Conservation (phyloP, 2,888 invertebrate genomes). For the Lysandra coridon region DNA sequence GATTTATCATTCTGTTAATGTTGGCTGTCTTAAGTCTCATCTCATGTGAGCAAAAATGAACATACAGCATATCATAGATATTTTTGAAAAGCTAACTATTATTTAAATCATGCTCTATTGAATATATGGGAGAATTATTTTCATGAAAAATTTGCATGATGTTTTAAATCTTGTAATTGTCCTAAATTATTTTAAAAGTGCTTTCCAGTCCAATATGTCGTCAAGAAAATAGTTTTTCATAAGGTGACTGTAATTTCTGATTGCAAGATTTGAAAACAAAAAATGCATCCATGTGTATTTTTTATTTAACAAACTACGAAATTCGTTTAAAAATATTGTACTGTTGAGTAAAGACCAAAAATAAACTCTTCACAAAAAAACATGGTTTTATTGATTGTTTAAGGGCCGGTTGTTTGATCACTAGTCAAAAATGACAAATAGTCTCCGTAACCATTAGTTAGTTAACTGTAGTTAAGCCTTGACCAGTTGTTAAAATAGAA, state of each 20-base stretch:
- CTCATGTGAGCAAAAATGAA: conserved; percentile 38
- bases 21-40: conserved; percentile 34
- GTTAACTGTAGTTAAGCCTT: no score
- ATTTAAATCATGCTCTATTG: conserved; percentile 46
- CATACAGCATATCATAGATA: conserved; percentile 48
- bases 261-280: conserved; percentile 38
- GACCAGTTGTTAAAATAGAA: no score
- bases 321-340: conserved; percentile 56
- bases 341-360: conserved; percentile 68
- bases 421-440: no score
- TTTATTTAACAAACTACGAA: conserved; percentile 46
- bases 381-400: conserved; percentile 38
- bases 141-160: not conserved
- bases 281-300: conserved; percentile 34
- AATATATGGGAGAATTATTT: conserved; percentile 37
- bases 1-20: conserved; percentile 21
- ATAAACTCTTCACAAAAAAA: conserved; percentile 75
- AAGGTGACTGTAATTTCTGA: conserved; percentile 32
- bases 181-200: not conserved
- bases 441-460: no score
- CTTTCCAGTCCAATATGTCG: not conserved
- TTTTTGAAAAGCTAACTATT: conserved; percentile 45
- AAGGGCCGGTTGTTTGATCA: no score
- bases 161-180: conserved; percentile 29
- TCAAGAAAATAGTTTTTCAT: not conserved